Conservation (phyloP, 2,113 vertebrate genomes). For the Otis tarda region DNA sequence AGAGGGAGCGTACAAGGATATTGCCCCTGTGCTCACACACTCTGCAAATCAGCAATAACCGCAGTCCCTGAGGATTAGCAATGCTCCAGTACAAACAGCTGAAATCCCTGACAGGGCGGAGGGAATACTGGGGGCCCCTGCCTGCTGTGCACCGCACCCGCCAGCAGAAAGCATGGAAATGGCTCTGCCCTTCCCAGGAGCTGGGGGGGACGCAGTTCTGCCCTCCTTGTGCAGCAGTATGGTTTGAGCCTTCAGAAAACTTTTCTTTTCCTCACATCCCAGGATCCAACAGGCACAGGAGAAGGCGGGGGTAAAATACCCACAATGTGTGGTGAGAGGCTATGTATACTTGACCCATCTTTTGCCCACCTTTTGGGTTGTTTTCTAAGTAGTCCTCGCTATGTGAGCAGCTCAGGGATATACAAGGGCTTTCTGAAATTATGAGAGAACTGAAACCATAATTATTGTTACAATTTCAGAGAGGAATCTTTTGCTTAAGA, state of each 20-base stretch:
- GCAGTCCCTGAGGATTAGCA: neutral
- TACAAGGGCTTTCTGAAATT: neutral
- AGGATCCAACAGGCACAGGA: too few relatives aligned
- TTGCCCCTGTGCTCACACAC: neutral
- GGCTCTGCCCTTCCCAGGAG: neutral
- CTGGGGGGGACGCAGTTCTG: fast-evolving
- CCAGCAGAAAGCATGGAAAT: neutral
- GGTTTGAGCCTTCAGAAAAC: neutral
- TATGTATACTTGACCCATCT: fast-evolving
- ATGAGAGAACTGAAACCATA: neutral
- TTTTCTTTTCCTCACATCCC: neutral
- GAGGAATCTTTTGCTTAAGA: neutral
- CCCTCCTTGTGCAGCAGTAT: fast-evolving
- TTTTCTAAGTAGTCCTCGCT: neutral
- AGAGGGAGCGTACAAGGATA: fast-evolving
- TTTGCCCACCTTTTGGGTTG: neutral
- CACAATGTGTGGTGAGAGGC: neutral
- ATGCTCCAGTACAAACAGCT: neutral
- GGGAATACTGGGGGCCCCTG: fast-evolving
- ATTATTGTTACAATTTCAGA: neutral
- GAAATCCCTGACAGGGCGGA: neutral
- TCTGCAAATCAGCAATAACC: neutral
- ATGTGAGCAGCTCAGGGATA: neutral
- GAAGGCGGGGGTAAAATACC: neutral
- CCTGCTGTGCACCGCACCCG: too few relatives aligned